Conservation (phyloP, 2,797 vertebrate species). For the Chaunax sp. region DNA sequence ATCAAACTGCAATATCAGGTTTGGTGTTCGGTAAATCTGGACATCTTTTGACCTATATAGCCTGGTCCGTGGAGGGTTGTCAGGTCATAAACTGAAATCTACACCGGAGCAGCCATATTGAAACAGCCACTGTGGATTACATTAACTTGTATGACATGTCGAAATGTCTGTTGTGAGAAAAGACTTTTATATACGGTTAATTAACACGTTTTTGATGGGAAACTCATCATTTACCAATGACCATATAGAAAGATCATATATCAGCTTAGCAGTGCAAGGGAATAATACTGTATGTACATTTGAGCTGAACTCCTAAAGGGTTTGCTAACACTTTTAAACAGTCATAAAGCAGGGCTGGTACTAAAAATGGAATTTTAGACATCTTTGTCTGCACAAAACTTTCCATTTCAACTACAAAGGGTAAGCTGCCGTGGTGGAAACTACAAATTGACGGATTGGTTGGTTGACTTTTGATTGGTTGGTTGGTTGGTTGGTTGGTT, state of each 20-base stretch:
- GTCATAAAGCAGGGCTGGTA: background rate
- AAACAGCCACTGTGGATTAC: slow-evolving; percentile 12
- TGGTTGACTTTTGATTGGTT: background rate
- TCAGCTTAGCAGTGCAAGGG: background rate
- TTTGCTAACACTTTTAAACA: too few relatives aligned
- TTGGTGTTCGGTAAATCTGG: slow-evolving; percentile 1
- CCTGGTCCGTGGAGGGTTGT: slow-evolving; percentile 17
- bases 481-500: too few relatives aligned
- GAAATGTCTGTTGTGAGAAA: background rate
- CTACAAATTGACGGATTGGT: background rate
- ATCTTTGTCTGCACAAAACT: background rate
- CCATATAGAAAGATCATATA: background rate
- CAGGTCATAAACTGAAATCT: too few relatives aligned
- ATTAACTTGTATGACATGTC: background rate
- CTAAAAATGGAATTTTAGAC: background rate
- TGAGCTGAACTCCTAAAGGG: background rate
- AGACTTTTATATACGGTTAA: background rate
- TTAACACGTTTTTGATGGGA: background rate
- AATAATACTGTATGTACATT: background rate
- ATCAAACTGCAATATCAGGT: background rate
- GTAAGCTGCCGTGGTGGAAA: background rate
- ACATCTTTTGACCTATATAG: slow-evolving; percentile 16
- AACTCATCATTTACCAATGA: background rate
- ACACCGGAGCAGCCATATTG: background rate
- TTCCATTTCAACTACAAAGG: background rate